Evolutionary conservation across 2,113 vertebrate species (phyloP), one percentile per base, ranked within the genome.

Genomic region (Pycnonotus jocosus): DNA sequence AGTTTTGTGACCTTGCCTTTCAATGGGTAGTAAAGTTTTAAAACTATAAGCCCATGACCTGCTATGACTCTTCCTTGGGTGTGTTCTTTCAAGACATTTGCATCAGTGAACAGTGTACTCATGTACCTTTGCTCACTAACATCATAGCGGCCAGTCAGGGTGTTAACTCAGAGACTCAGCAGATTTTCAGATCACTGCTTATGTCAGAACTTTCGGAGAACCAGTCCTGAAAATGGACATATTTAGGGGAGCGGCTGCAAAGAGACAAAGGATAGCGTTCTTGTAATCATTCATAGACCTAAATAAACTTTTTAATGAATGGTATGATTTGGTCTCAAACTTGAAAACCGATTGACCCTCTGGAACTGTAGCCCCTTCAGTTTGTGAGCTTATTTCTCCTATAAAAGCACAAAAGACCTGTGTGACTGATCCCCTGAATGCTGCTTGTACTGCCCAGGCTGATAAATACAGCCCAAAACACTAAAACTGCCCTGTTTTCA

Each of bases 131-230:
- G 0, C 38, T 95, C 1, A 0, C n/a, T 56, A 65, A 11, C 25
- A 53, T 68, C 40, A 6, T 71, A 50, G 47, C 21, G 18, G 56
- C 40, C 66, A 50, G 33, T 48, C 40, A 53, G 44, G 33, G 48
- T 81, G 79, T 90, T 79, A 88, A 84, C 76, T 31, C 38, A 27
- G 27, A 58, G 11, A 92, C 37, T 73, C 61, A 47, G 33, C 11
- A 81, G 85, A 50, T 57, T 84, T 89, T 78, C 73, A 81, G 21
- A 30, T 96, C 28, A 38, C 64, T 50, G 37, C 48, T 90, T 81
- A 42, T 87, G 93, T 94, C 51, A 56, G n/a, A 87, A 79, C 51
- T 81, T 95, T 91, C 93, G 9, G 42, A 84, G 42, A 74, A 18
- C 31, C 71, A 47, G 15, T 22, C 19, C 50, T 89, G 48, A 56